phyloP scores from a whole-genome alignment of 2,797 vertebrate genomes.

The Apodemus agrarius region DNA sequence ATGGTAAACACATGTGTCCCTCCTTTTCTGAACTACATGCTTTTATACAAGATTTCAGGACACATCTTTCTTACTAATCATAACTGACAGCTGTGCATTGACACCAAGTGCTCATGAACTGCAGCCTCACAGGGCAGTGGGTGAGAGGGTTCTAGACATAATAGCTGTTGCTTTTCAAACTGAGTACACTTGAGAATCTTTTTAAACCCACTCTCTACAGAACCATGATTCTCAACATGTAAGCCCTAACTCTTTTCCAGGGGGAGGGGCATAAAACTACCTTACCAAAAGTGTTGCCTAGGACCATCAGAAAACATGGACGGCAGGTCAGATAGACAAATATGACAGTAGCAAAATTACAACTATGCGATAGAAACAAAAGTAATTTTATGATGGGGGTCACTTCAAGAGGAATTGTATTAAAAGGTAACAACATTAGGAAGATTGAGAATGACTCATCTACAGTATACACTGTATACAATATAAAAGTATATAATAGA shows the following conservation, averaged over 20 bases:
- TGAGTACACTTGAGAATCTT: not conserved
- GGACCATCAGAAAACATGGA: not conserved
- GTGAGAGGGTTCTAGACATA: not conserved
- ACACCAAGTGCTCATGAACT: not conserved
- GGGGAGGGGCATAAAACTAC: not conserved
- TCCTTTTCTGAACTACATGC: not conserved
- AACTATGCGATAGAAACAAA: no score
- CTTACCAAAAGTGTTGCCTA: not conserved
- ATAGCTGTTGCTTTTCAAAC: constrained; percentile 4
- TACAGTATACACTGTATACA: not conserved
- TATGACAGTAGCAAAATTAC: no score
- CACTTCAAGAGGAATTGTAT: not conserved
- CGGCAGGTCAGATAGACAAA: not conserved
- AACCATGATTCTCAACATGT: not conserved
- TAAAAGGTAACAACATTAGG: no score
- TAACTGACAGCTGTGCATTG: not conserved
- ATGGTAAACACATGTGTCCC: not conserved
- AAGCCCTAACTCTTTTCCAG: not conserved
- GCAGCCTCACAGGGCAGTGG: not conserved
- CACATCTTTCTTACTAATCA: not conserved
- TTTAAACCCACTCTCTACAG: not conserved
- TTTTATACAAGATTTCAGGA: not conserved
- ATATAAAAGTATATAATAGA: not conserved
- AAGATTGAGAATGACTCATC: not conserved
- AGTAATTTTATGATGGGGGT: not conserved